phyloP scores from a whole-genome alignment of 2,888 invertebrate species.

The Harpagoxenus sublaevis region DNA sequence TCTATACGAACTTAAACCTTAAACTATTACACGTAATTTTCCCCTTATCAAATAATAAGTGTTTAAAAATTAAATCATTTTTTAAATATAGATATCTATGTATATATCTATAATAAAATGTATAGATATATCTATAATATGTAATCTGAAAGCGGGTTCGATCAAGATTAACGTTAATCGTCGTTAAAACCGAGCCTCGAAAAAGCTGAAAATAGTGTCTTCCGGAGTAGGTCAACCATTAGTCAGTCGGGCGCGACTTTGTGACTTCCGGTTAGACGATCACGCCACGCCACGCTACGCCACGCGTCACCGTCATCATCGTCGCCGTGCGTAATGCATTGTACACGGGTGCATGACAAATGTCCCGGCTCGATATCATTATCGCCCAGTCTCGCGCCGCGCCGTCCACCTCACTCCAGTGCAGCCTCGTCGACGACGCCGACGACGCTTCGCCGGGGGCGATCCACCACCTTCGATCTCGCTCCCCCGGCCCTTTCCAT shows the following conservation, averaged over 20 bases:
- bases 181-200: neutral
- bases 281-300: conserved; percentile 11
- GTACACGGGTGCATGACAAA: conserved; percentile 40
- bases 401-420: neutral
- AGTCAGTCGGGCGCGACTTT: conserved; percentile 27
- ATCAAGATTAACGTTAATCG: conserved; percentile 3
- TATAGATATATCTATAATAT: neutral
- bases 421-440: neutral
- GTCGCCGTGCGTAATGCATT: conserved; percentile 25
- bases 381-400: conserved; percentile 45
- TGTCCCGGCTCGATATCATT: conserved; percentile 57
- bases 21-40: neutral
- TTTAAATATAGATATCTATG: neutral
- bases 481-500: neutral
- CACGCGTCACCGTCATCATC: neutral
- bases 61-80: neutral
- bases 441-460: neutral
- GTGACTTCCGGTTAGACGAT: conserved; percentile 20
- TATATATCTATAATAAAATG: neutral
- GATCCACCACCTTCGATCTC: conserved; percentile 7
- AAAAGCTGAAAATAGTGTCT: conserved; percentile 3
- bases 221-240: conserved; percentile 8
- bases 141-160: neutral
- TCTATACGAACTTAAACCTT: neutral
- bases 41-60: neutral